Evolutionary conservation across 1,140 invertebrate species (phyloP), one percentile per base, ranked within the genome.

Genomic region (Conopomorpha cramerella): DNA sequence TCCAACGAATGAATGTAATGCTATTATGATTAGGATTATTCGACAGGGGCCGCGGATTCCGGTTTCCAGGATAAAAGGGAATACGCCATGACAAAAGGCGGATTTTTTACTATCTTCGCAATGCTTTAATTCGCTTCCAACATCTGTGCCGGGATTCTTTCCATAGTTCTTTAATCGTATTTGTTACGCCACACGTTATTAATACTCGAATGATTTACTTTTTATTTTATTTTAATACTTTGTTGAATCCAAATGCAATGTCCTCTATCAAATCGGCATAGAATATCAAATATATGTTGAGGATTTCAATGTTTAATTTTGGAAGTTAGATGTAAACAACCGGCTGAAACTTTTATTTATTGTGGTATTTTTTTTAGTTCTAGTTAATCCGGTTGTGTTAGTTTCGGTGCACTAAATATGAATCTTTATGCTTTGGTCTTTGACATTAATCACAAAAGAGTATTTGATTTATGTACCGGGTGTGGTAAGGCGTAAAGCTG

Each of bases 361-460:
- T 41, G 46, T 34, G 43, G 14, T 18, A 32, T 27, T 25, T 60
- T 70, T 61, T 67, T 62, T 58, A 59, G 54, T 46, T 55, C 54
- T 52, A 38, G 64, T 65, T 76, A 68, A 76, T 68, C 71, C 67
- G 63, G 65, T 61, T 34, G 39, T 50, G 52, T 49, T 68, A 65
- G 56, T 60, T 50, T 41, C 46, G 55, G 68, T 57, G 59, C 57
- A 72, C 70, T 68, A 66, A 72, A 76, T 76, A 72, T 61, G 61
- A 68, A 59, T 62, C 55, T 74, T 64, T 67, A 70, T 51, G 53
- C 51, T 63, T 57, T 64, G 51, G n/a, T n/a, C 55, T 46, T 55
- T 72, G 67, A 72, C 71, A 64, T 72, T 76, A 71, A 76, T 70
- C 61, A 76, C 64, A 71, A 76, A 74, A 72, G 57, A 55, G 45